Evolutionary conservation across 2,888 invertebrate genomes (phyloP).

Genomic region (Stenurella melanura): DNA sequence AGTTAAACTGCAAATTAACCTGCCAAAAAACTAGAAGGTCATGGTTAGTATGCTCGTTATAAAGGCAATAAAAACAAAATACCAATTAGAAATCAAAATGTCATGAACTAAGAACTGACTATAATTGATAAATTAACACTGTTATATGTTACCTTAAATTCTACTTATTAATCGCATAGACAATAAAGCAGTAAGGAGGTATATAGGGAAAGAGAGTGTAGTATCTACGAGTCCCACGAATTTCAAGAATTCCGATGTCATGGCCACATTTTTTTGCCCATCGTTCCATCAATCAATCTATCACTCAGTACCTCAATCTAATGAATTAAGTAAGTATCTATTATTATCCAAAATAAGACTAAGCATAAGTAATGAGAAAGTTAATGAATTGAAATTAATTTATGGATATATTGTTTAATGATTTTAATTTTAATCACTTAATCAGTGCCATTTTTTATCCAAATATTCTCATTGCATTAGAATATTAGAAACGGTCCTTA

Average conservation of each 20-base stretch:
- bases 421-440: conserved; percentile 7
- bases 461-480: background rate
- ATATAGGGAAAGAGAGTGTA: background rate
- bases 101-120: background rate
- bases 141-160: background rate
- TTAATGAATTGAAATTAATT: conserved; percentile 7
- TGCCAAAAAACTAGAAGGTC: background rate
- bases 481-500: background rate
- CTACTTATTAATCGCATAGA: background rate
- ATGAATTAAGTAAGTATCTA: conserved; percentile 7
- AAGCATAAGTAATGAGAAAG: background rate
- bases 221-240: background rate
- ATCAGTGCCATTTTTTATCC: background rate
- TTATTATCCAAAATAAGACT: conserved; percentile 1
- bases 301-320: background rate
- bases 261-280: conserved; percentile 1
- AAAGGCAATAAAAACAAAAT: background rate
- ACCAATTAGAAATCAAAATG: background rate
- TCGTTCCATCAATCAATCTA: background rate
- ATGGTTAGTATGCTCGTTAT: conserved; percentile 3
- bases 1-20: background rate
- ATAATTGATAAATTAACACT: background rate
- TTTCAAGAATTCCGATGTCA: background rate
- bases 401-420: background rate
- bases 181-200: background rate